phyloP scores from a whole-genome alignment of 2,797 vertebrate genomes.

The Argya squamiceps region DNA sequence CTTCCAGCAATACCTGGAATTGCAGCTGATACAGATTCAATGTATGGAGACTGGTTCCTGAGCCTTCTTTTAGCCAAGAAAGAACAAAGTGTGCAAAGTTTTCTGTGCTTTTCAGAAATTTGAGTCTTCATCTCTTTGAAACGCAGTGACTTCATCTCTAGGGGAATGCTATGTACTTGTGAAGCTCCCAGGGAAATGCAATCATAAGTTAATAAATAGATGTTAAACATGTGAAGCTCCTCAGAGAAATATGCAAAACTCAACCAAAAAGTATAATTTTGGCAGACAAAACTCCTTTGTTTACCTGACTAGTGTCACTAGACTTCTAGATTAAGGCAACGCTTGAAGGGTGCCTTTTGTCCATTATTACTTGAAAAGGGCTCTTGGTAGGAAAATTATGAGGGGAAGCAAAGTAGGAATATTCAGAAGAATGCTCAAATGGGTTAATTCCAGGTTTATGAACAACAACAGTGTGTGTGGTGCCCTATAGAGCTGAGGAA shows the following conservation, averaged over 20 bases:
- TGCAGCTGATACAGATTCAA: not conserved
- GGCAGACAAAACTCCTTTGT: not conserved
- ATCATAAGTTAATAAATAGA: not conserved
- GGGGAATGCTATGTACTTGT: not conserved
- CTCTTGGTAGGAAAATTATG: not conserved
- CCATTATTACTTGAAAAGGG: not conserved
- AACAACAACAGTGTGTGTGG: not conserved
- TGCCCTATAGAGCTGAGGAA: not conserved
- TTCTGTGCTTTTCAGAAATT: not conserved
- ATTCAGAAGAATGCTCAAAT: not conserved
- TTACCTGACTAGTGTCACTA: not conserved
- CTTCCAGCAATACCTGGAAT: not conserved
- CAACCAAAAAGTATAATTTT: not conserved
- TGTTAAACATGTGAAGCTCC: not conserved
- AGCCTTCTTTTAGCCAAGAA: not conserved
- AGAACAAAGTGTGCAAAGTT: not conserved
- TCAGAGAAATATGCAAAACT: slow-evolving; percentile 1
- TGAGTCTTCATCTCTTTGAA: not conserved
- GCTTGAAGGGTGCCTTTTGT: not conserved
- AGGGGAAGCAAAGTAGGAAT: not conserved
- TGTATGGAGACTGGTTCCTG: not conserved
- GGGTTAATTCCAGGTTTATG: not conserved
- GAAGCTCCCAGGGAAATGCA: not conserved
- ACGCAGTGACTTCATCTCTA: not conserved
- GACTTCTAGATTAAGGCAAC: not conserved